Evolutionary conservation across 2,113 vertebrate species (phyloP).

Genomic region (Telmatochromis brichardi): DNA sequence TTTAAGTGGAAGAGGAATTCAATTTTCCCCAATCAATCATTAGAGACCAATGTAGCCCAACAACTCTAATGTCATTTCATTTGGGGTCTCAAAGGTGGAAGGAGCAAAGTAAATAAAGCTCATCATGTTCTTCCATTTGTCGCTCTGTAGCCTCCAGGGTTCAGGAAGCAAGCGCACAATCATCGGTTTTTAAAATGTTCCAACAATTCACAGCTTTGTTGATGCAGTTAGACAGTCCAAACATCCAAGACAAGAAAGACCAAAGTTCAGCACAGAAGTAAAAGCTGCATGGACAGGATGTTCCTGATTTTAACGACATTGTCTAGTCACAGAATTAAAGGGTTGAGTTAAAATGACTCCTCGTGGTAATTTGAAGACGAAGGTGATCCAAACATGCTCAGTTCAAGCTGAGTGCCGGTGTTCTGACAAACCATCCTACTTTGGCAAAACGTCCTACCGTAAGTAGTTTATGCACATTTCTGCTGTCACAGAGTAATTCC

Average conservation of each 20-base stretch:
- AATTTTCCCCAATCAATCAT: neutral
- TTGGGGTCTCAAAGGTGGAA: neutral
- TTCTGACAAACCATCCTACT: too few relatives aligned
- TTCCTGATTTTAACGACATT: neutral
- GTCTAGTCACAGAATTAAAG: neutral
- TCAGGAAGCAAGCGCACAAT: neutral
- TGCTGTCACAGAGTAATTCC: too few relatives aligned
- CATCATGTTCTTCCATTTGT: neutral
- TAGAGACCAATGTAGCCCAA: neutral
- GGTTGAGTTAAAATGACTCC: neutral
- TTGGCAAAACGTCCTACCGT: too few relatives aligned
- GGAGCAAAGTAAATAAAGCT: neutral
- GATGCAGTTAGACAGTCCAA: neutral
- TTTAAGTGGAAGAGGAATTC: neutral
- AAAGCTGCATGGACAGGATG: neutral
- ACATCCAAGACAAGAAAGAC: neutral
- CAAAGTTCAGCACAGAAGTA: too few relatives aligned
- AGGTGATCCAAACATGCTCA: neutral
- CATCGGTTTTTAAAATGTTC: neutral
- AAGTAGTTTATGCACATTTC: too few relatives aligned
- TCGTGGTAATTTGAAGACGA: fast-evolving
- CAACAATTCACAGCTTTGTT: neutral
- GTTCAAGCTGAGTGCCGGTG: fast-evolving
- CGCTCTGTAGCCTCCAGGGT: neutral
- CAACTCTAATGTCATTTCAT: fast-evolving